Evolutionary conservation across 1,140 invertebrate genomes (phyloP), one percentile per base, ranked within the genome.

Genomic region (Fopius arisanus): DNA sequence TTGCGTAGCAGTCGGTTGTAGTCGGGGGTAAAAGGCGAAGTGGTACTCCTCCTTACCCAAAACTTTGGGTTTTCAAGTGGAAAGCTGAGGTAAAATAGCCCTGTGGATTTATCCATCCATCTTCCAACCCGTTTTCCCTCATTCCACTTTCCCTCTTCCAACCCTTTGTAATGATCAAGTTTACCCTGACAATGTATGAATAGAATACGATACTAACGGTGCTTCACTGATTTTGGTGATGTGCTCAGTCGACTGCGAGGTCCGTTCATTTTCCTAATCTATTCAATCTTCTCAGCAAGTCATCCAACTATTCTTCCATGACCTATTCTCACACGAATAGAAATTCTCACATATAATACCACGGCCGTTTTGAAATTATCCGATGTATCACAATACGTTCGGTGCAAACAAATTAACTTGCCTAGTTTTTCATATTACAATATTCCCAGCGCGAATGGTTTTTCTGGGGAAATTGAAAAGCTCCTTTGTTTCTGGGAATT

Each of bases 161-260:
- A 23, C 23, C 21, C 54, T 59, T 59, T 28, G 54, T 26, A 28
- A 59, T 5, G 54, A 59, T 59, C 54, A 59, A 59, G 19, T 59
- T 59, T 59, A 26, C 54, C 54, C 54, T 59, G 9, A 59, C 54
- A 59, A 59, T 59, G 9, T 59, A 59, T 28, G 54, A 59, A 59
- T 59, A 23, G 54, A 28, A 59, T 28, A 23, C 19, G 23, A 59
- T 59, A 59, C 54, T 59, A 59, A 59, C 54, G 19, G 26, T 59
- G 23, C 54, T 59, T 12, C 6, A 59, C 10, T 26, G 54, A 59
- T 59, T 59, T 14, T 28, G 10, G 54, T 26, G 43, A 48, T 51
- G 43, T 3, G 43, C 43, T 51, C 43, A 51, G 14, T 51, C 19
- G 54, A 12, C 23, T 6, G 54, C 14, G 54, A 59, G 3, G 54